These are phyloP conservation scores for Rhingia campestris DNA, from an alignment of 2,888 invertebrate genomes.

Conservation along the genomic window DNA sequence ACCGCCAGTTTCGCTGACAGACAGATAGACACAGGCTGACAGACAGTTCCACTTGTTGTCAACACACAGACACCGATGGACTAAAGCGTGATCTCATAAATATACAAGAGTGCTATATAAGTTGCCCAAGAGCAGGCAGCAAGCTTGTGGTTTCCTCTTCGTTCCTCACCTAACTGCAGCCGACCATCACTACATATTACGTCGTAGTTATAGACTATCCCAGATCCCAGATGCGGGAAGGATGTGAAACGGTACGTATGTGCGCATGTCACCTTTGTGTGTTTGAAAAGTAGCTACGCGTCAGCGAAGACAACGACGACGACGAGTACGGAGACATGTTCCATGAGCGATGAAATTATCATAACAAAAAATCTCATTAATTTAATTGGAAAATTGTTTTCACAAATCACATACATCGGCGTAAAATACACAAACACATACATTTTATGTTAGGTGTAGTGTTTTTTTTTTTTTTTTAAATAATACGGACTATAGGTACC, in stretches of 20 bases:
- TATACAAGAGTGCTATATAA: constrained; percentile 69
- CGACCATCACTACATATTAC: no score
- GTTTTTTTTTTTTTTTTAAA: constrained; percentile 45
- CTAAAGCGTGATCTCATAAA: constrained; percentile 74
- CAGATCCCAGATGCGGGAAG: constrained; percentile 68
- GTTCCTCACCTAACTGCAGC: constrained; percentile 36
- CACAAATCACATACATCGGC: constrained; percentile 71
- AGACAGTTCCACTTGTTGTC: constrained; percentile 74
- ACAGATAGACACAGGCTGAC: constrained; percentile 72
- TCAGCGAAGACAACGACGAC: constrained; percentile 43
- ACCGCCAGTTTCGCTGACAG: constrained; percentile 60
- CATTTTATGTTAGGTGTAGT: background rate
- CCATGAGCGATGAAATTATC: constrained; percentile 74
- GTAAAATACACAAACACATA: constrained; percentile 1
- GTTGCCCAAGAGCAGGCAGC: constrained; percentile 34
- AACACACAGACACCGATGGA: constrained; percentile 71
- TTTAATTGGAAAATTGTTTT: constrained; percentile 77
- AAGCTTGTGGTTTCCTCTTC: constrained; percentile 33
- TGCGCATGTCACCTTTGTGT: constrained; percentile 69
- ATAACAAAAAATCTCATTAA: constrained; percentile 76
- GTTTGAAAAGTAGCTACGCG: constrained; percentile 72
- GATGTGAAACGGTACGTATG: constrained; percentile 52
- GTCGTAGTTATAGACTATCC: background rate
- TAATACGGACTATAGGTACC: constrained; percentile 26
- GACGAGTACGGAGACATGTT: constrained; percentile 57